These are phyloP conservation scores for Drosophila paracracens DNA, from an alignment of 2,888 invertebrate species.

Conservation along the genomic window DNA sequence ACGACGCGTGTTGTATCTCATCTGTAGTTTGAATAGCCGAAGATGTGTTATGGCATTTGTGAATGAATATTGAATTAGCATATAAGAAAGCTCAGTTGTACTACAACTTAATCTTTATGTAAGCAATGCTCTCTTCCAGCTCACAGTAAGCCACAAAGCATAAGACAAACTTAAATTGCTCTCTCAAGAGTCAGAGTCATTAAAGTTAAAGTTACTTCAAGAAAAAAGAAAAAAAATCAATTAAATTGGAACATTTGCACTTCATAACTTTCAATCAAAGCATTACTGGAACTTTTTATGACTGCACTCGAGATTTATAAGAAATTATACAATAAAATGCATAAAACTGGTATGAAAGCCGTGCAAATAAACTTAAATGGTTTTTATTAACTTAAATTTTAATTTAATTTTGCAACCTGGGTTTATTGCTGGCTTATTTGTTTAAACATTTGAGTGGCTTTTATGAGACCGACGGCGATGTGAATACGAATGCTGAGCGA, in stretches of 20 bases:
- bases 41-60: conserved; percentile 10
- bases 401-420: conserved; percentile 67
- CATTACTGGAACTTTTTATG: neutral
- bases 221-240: neutral
- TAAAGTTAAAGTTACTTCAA: neutral
- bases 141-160: neutral
- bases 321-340: neutral
- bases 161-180: neutral
- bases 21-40: conserved; percentile 13
- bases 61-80: conserved; percentile 42
- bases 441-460: conserved; percentile 47
- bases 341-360: conserved; percentile 34
- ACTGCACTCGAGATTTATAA: neutral
- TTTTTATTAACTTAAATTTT: conserved; percentile 53
- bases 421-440: conserved; percentile 52
- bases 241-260: conserved; percentile 3
- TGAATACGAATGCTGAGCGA: conserved; percentile 38
- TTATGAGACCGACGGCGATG: conserved; percentile 27
- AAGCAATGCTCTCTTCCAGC: neutral
- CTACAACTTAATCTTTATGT: conserved; percentile 2
- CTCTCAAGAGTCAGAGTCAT: neutral
- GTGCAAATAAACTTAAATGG: conserved; percentile 61
- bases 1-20: neutral
- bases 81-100: neutral
- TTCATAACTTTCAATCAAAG: conserved; percentile 14